Percentiles rank a stretch among this genome's conserved stretches.
Evolutionary conservation across 2,113 vertebrate genomes (phyloP).

Genomic region (Platycercus adscitus): DNA sequence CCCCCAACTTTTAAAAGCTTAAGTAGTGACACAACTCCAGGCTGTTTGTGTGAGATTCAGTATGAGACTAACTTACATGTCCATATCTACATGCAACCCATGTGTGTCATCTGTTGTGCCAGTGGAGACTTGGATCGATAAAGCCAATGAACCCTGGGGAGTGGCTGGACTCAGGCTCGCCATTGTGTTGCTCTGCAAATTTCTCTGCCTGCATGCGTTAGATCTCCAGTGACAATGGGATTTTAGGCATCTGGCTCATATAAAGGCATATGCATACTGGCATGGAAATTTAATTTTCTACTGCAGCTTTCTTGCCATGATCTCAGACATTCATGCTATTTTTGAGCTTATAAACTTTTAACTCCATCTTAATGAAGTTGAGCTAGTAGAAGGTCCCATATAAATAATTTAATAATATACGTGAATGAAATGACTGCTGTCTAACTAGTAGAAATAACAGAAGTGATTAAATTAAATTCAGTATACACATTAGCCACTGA

Average conservation of each 20-base stretch:
- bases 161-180: background rate
- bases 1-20: background rate
- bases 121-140: background rate
- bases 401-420: conserved; percentile 63
- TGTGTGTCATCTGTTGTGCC: background rate
- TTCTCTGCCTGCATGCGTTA: background rate
- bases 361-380: conserved; percentile 44
- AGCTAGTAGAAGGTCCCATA: conserved; percentile 30
- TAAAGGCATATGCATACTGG: background rate
- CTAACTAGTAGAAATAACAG: conserved; percentile 63
- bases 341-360: conserved; percentile 42
- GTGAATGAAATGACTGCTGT: conserved; percentile 54
- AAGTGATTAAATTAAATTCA: conserved; percentile 63
- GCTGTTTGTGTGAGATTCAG: background rate
- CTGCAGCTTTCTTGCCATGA: background rate
- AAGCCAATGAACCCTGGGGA: background rate
- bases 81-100: background rate
- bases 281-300: background rate
- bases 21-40: background rate
- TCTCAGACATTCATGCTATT: background rate
- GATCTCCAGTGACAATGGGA: background rate
- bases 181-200: background rate
- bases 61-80: background rate
- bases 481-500: conserved; percentile 61
- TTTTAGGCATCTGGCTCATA: background rate